Conservation (phyloP, 2,888 invertebrate genomes). For the Acrobasis repandana region DNA sequence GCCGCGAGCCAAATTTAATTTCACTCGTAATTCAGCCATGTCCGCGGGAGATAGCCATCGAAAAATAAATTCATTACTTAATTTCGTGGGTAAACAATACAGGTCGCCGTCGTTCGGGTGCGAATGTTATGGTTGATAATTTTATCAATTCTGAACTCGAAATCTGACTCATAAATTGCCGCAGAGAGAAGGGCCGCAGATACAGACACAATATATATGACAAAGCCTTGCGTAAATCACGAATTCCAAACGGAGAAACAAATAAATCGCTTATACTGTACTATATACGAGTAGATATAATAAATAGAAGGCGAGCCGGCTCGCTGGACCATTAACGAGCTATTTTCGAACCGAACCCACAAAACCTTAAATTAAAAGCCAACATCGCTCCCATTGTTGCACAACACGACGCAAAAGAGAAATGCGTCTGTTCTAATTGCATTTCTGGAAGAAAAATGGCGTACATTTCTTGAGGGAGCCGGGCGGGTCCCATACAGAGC, state of each 20-base stretch:
- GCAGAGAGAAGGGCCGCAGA: constrained; percentile 3
- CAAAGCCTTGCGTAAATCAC: constrained; percentile 34
- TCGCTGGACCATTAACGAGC: constrained; percentile 29
- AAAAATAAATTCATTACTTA: constrained; percentile 57
- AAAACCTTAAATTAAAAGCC: constrained; percentile 49
- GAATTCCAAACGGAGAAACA: constrained; percentile 28
- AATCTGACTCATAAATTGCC: constrained; percentile 26
- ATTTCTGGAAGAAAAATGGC: constrained; percentile 70
- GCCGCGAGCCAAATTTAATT: constrained; percentile 65
- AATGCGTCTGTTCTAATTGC: constrained; percentile 69
- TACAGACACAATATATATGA: constrained; percentile 24
- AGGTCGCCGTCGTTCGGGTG: constrained; percentile 23
- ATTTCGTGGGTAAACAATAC: constrained; percentile 50
- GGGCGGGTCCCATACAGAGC: constrained; percentile 55
- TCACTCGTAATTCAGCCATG: constrained; percentile 64
- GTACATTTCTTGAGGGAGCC: constrained; percentile 61
- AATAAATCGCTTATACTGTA: background rate
- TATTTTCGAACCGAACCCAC: constrained; percentile 20
- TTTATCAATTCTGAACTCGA: constrained; percentile 32
- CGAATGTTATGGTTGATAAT: constrained; percentile 30
- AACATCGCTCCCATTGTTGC: constrained; percentile 51
- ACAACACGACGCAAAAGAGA: constrained; percentile 59
- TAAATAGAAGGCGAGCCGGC: constrained; percentile 17
- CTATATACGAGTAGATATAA: background rate
- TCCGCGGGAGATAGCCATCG: constrained; percentile 51